Evolutionary conservation across 1,140 invertebrate genomes (phyloP), one percentile per base, ranked within the genome.

Genomic region (Neodiprion pinetum): DNA sequence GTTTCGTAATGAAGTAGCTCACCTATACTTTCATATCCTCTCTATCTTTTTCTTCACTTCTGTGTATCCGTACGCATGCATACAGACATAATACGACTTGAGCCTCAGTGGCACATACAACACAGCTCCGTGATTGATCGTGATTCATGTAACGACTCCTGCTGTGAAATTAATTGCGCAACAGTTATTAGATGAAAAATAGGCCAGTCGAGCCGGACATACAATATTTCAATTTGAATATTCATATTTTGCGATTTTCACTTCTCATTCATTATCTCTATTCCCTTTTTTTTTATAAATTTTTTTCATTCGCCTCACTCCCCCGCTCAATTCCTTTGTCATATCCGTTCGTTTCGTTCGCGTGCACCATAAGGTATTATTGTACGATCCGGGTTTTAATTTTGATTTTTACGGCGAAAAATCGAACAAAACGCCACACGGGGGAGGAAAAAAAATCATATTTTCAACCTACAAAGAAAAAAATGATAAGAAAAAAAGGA

Each of bases 91-190:
- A 28, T n/a, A 73, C 53, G 67, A 70, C 66, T 69, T 68, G 68
- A 74, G 69, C 17, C 66, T 49, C 48, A 40, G 47, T 5, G 7
- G 17, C 9, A 61, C 17, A 71, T 23, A 28, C 40, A 71, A 48
- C 67, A 21, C 17, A 68, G 67, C 67, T 17, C 9, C 21, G 76
- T 86, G 84, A 86, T 86, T 86, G 83, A 87, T 86, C 81, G 81
- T 75, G 78, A 78, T 85, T 81, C 85, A 86, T 86, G 17, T 21
- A 86, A 85, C 83, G 80, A 86, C 83, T 84, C 80, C 79, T 75
- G 71, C 72, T 80, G 76, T 80, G 78, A 85, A 85, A 86, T 87
- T 86, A 87, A 87, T 86, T 80, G 83, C 80, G 75, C 75, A 70
- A 70, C 78, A 17, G 73, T 72, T 76, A 76, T 76, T 76, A 75